phyloP scores from a whole-genome alignment of 2,888 invertebrate species.

The Drosophila monieri region DNA sequence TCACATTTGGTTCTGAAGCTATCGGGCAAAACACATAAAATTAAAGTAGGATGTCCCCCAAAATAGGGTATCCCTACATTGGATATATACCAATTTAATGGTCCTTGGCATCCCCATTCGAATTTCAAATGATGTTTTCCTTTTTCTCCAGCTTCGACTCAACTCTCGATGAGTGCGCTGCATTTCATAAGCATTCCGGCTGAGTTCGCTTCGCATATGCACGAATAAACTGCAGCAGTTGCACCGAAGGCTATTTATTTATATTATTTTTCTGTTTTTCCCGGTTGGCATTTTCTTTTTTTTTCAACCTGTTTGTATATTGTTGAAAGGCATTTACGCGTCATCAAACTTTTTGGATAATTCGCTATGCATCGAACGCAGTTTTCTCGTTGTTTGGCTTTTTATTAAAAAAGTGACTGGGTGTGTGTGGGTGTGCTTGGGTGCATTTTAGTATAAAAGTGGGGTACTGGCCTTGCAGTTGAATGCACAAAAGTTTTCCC shows the following conservation, averaged over 20 bases:
- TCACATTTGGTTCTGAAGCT: too few species aligned
- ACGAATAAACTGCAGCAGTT: slow-evolving; percentile 42
- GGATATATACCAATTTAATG: neutral
- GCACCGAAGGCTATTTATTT: slow-evolving; percentile 6
- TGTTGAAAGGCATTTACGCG: slow-evolving; percentile 58
- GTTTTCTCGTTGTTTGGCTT: slow-evolving; percentile 41
- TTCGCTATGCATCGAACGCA: slow-evolving; percentile 54
- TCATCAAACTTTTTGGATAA: slow-evolving; percentile 69
- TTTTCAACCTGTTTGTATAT: slow-evolving; percentile 36
- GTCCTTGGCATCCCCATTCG: slow-evolving; percentile 9
- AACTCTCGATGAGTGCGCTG: slow-evolving; percentile 15
- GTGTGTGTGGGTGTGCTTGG: neutral
- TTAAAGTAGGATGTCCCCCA: too few species aligned
- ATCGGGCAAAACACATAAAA: too few species aligned
- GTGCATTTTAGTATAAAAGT: neutral
- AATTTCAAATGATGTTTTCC: slow-evolving; percentile 31
- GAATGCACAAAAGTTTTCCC: slow-evolving; percentile 52
- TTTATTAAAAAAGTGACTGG: slow-evolving; percentile 54
- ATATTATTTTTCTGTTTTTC: slow-evolving; percentile 22
- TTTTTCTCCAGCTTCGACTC: slow-evolving; percentile 4
- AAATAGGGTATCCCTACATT: neutral
- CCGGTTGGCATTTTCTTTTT: slow-evolving; percentile 21
- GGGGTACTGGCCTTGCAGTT: slow-evolving; percentile 53
- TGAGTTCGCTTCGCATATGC: slow-evolving; percentile 46
- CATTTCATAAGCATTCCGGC: slow-evolving; percentile 47